Evolutionary conservation across 2,888 invertebrate species (phyloP), one percentile per base, ranked within the genome.

Genomic region (Spisula subtruncata): DNA sequence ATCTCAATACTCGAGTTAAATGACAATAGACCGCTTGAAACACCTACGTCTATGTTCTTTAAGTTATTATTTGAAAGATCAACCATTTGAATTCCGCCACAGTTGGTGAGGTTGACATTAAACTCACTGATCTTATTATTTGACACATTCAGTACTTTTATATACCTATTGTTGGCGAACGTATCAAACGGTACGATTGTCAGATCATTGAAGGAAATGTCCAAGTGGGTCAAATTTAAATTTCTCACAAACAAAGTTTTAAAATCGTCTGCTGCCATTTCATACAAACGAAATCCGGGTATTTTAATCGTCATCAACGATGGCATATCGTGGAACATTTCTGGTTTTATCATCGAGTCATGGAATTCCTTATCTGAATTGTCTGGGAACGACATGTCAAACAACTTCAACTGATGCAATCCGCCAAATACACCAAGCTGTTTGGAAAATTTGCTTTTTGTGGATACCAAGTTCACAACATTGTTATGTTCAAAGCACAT

Each of bases 401-500:
- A 60, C 41, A 66, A 83, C 16, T 83, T 60, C 54, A 83, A 60
- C 46, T 32, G 51, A 41, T 83, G 20, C 10, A n/a, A 83, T 8
- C 83, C 83, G 25, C 6, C 60, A 29, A 66, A 29, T 35, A 35
- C 56, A 56, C 83, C 83, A 0, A 83, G n/a, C 14, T 29, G 83
- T 29, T 56, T 83, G 16, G 66, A 83, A 54, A 46, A 32, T 35
- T 60, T 60, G 25, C 83, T 66, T n/a, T 35, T 16, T 25, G 83
- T 35, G 16, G 20, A 5, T 4, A 83, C 0, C n/a, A 41, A 54
- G 35, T 83, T 66, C 12, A 20, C 14, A 18, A 83, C 46, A 60
- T 83, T 60, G 41, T 83, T 83, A 35, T 83, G 20, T 83, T 83
- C 83, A 1, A 66, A 5, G n/a, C 60, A 83, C 4, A 83, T 12